These are phyloP conservation scores for Enteromius treurensis DNA, from an alignment of 2,797 vertebrate species.

Conservation along the genomic window DNA sequence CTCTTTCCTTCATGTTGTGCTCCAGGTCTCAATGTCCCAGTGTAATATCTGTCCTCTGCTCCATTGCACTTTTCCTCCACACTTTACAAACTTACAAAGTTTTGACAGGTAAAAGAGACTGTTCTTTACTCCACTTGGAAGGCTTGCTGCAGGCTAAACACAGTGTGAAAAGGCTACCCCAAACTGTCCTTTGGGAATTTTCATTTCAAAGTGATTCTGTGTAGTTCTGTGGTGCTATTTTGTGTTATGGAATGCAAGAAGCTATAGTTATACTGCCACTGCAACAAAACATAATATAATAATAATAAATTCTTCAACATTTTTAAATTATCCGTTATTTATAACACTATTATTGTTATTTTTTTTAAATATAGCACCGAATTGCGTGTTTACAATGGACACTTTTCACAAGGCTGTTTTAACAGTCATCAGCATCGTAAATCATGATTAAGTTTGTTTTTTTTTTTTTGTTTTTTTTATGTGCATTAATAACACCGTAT, in stretches of 20 bases:
- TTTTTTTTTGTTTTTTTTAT: not conserved
- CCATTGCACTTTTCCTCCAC: conserved; percentile 15
- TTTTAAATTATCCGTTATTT: not conserved
- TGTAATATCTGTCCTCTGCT: conserved; percentile 28
- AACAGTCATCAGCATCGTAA: too few species aligned
- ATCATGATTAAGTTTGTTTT: too few species aligned
- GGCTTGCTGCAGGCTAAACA: conserved; percentile 25
- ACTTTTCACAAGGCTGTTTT: too few species aligned
- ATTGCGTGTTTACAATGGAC: too few species aligned
- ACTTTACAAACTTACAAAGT: conserved; percentile 30
- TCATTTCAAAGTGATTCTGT: conserved; percentile 8
- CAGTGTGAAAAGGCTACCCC: not conserved
- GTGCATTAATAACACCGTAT: not conserved
- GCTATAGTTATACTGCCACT: not conserved
- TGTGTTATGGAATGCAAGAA: conserved; percentile 3
- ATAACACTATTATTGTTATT: not conserved
- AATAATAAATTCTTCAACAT: not conserved
- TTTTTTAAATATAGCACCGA: too few species aligned
- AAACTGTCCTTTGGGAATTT: conserved; percentile 13
- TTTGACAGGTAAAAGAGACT: conserved; percentile 37
- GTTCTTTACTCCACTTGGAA: conserved; percentile 20
- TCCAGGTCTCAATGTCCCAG: conserved; percentile 36
- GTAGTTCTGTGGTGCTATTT: not conserved
- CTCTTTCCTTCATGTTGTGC: not conserved
- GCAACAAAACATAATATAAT: not conserved